Percentiles rank a stretch among this genome's conserved stretches.
Evolutionary conservation across 2,888 invertebrate species (phyloP).

Genomic region (Alcis repandata): DNA sequence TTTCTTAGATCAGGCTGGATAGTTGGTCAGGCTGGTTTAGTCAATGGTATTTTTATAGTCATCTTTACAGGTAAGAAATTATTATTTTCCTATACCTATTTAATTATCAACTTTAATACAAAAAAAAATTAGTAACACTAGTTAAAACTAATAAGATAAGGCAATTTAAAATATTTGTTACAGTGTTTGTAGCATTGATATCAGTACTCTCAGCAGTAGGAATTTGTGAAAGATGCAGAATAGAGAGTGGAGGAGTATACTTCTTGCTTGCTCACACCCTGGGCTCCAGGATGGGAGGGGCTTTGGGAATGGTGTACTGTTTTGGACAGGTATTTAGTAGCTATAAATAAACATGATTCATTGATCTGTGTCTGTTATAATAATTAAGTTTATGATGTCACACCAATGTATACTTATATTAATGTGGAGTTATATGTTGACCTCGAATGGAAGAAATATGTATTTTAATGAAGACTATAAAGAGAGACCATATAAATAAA

Average conservation of each 20-base stretch:
- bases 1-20: constrained; percentile 99
- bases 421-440: too few relatives aligned
- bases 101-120: not conserved
- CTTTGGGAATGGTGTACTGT: constrained; percentile 97
- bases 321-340: constrained; percentile 93
- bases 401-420: too few relatives aligned
- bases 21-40: constrained; percentile 95
- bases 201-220: constrained; percentile 98
- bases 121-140: not conserved
- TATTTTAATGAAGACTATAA: too few relatives aligned
- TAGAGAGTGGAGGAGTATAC: constrained; percentile 99
- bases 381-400: constrained; percentile 1
- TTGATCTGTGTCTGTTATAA: constrained; percentile 2
- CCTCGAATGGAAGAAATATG: too few relatives aligned
- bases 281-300: constrained; percentile 97
- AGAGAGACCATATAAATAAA: too few relatives aligned
- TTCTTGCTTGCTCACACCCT: constrained; percentile 97
- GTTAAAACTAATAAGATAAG: not conserved
- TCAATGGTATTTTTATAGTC: constrained; percentile 93
- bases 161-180: constrained; percentile 27
- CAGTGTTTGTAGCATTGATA: constrained; percentile 95
- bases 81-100: not conserved
- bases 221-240: constrained; percentile 97
- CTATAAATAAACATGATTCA: constrained; percentile 15
- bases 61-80: constrained; percentile 89